Conservation (phyloP, 1,140 invertebrate species). For the Pachyrhynchus sulphureomaculatus region DNA sequence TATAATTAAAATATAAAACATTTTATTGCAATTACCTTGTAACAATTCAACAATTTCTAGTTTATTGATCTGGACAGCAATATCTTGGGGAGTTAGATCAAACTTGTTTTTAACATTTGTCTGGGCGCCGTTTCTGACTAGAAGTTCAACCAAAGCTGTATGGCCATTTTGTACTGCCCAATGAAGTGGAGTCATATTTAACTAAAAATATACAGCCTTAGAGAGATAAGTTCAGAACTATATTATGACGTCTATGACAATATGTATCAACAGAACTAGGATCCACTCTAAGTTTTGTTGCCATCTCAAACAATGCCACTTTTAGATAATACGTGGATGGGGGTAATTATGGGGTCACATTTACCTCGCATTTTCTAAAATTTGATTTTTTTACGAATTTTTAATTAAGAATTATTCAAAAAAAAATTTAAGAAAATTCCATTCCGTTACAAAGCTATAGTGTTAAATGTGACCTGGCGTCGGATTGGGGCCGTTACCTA, state of each 20-base stretch:
- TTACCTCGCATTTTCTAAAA: too few relatives aligned
- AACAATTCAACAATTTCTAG: conserved; percentile 65
- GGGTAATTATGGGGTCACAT: too few relatives aligned
- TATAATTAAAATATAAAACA: background rate
- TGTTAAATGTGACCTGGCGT: too few relatives aligned
- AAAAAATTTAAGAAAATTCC: too few relatives aligned
- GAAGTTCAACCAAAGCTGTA: conserved; percentile 64
- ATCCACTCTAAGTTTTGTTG: too few relatives aligned
- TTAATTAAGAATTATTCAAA: too few relatives aligned
- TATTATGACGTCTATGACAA: background rate
- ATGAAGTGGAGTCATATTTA: conserved; percentile 92
- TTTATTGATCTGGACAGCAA: conserved; percentile 67
- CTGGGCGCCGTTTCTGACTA: conserved; percentile 75
- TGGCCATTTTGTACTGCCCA: conserved; percentile 91
- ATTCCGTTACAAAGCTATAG: too few relatives aligned
- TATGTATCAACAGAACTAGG: too few relatives aligned
- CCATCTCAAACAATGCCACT: too few relatives aligned
- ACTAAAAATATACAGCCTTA: conserved; percentile 53
- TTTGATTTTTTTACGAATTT: too few relatives aligned
- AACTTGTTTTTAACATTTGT: conserved; percentile 75
- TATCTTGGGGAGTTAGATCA: conserved; percentile 76
- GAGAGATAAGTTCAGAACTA: background rate
- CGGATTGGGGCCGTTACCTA: too few relatives aligned
- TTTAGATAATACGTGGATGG: too few relatives aligned
- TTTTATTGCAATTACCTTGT: conserved; percentile 43